Percentiles rank a stretch among this genome's conserved stretches.
phyloP scores from a whole-genome alignment of 2,888 invertebrate genomes.

The Apoda limacodes region DNA sequence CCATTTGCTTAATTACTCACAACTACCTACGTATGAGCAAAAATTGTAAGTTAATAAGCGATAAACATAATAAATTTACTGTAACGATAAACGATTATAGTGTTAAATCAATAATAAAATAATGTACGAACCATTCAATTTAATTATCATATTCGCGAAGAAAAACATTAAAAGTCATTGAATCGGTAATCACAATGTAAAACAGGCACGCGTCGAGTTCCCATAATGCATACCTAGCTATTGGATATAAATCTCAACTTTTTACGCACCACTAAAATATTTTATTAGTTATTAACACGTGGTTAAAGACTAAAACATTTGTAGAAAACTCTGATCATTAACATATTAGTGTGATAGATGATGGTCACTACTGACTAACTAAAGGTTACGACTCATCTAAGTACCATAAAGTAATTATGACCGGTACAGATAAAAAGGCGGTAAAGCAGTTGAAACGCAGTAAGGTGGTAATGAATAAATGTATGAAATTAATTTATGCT shows the following conservation, averaged over 20 bases:
- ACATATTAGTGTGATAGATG: slow-evolving; percentile 41
- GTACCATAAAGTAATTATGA: no score
- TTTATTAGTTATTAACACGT: slow-evolving; percentile 70
- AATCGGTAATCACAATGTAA: slow-evolving; percentile 26
- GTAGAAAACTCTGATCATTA: slow-evolving; percentile 59
- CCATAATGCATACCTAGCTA: slow-evolving; percentile 49
- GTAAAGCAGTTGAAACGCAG: no score
- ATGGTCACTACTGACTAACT: slow-evolving; percentile 27
- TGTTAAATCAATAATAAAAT: no score
- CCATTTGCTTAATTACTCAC: no score
- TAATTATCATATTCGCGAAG: slow-evolving; percentile 23
- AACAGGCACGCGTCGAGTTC: slow-evolving; percentile 41
- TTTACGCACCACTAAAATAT: slow-evolving; percentile 65
- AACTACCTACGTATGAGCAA: no score
- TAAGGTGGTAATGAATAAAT: no score
- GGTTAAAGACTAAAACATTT: slow-evolving; percentile 61
- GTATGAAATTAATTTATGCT: no score
- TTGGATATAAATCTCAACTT: slow-evolving; percentile 65
- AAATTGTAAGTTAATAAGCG: no score
- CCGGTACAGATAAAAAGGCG: no score
- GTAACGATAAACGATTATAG: no score
- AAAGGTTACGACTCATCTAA: background rate
- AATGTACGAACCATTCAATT: background rate
- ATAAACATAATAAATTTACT: no score
- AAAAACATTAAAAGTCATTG: slow-evolving; percentile 29